phyloP scores from a whole-genome alignment of 2,888 invertebrate species.

The Eristalis tenax region DNA sequence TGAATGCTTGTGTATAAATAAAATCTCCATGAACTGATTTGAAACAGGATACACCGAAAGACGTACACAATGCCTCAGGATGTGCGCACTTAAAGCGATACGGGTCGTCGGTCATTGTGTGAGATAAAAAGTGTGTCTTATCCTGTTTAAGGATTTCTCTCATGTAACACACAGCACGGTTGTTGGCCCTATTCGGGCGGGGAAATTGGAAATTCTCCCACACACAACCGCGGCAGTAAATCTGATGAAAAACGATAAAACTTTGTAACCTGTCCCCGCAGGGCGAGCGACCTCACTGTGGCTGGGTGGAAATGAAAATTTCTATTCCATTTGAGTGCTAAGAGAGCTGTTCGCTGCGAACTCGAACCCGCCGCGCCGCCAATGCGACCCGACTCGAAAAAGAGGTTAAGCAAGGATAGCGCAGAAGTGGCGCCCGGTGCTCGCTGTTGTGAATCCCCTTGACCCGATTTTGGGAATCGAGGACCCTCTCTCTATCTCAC shows the following conservation, averaged over 20 bases:
- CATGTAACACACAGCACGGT: background rate
- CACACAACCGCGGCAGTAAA: slow-evolving; percentile 42
- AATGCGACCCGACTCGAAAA: slow-evolving; percentile 53
- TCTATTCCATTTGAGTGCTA: slow-evolving; percentile 45
- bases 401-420: slow-evolving; percentile 20
- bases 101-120: slow-evolving; percentile 1
- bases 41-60: background rate
- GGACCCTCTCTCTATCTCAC: background rate
- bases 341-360: slow-evolving; percentile 1
- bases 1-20: no score
- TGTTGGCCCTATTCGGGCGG: background rate
- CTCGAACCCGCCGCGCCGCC: background rate
- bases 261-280: slow-evolving; percentile 22
- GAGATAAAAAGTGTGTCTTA: slow-evolving; percentile 40
- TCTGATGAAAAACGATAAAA: slow-evolving; percentile 56
- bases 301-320: slow-evolving; percentile 25
- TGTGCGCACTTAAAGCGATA: background rate
- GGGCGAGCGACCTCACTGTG: background rate
- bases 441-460: background rate
- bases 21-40: background rate
- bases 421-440: background rate
- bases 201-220: slow-evolving; percentile 34
- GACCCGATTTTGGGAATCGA: background rate
- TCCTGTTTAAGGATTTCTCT: slow-evolving; percentile 54
- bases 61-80: background rate